Conservation (phyloP, 2,797 vertebrate species). For the Pogonophryne albipinna region DNA sequence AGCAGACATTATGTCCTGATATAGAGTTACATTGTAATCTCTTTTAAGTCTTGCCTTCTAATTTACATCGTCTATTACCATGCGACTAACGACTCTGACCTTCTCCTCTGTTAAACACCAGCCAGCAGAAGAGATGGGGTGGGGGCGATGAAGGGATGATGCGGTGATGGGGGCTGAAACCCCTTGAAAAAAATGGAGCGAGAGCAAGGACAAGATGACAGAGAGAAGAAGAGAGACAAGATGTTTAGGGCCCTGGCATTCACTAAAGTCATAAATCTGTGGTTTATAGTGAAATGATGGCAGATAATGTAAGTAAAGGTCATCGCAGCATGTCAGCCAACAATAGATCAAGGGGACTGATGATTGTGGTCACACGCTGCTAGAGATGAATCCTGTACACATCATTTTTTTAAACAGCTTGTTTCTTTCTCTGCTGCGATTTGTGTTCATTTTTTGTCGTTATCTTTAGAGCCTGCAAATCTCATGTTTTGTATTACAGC, state of each 20-base stretch:
- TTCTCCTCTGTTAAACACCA: conserved; percentile 72
- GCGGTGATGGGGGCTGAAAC: conserved; percentile 7
- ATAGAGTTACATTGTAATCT: conserved; percentile 60
- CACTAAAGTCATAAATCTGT: conserved; percentile 78
- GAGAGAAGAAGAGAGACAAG: conserved; percentile 61
- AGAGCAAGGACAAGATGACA: conserved; percentile 60
- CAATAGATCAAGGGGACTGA: conserved; percentile 74
- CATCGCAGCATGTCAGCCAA: conserved; percentile 72
- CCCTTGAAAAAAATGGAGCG: conserved; percentile 25
- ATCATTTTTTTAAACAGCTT: conserved; percentile 31
- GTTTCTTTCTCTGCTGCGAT: conserved; percentile 12
- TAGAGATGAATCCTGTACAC: conserved; percentile 34
- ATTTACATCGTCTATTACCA: conserved; percentile 74
- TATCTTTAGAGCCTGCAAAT: conserved; percentile 19
- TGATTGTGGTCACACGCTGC: conserved; percentile 62
- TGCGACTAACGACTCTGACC: conserved; percentile 78
- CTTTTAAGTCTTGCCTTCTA: conserved; percentile 62
- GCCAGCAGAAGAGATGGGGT: conserved; percentile 32
- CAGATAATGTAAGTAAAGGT: conserved; percentile 83
- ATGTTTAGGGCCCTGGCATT: conserved; percentile 80
- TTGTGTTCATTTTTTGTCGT: neutral
- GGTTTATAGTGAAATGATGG: conserved; percentile 81
- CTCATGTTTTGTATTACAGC: conserved; percentile 27
- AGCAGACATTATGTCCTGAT: conserved; percentile 44
- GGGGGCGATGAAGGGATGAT: conserved; percentile 13